phyloP scores from a whole-genome alignment of 2,888 invertebrate genomes.

The Diaphora mendica region DNA sequence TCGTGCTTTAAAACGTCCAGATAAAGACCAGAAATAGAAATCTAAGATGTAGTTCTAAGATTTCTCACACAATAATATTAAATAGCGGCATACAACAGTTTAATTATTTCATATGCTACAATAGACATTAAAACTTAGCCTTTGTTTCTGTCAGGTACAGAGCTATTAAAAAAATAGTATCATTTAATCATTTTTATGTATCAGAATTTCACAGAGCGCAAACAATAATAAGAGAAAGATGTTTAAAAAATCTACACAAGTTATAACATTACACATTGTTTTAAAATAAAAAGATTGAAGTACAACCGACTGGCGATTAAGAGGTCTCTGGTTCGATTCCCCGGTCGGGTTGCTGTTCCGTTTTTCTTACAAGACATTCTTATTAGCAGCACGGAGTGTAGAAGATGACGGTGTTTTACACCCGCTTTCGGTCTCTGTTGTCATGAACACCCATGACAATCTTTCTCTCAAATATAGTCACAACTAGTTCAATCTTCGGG shows the following conservation, averaged over 20 bases:
- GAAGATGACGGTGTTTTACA: no score
- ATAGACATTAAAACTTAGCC: background rate
- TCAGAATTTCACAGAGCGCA: background rate
- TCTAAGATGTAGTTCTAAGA: background rate
- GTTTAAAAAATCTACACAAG: background rate
- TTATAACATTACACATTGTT: background rate
- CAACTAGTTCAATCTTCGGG: no score
- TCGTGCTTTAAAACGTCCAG: background rate
- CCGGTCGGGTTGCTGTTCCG: no score
- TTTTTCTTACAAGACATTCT: no score
- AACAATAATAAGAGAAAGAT: background rate
- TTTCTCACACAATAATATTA: constrained; percentile 2
- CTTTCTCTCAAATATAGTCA: no score
- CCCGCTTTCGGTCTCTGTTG: no score
- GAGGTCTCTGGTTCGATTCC: no score
- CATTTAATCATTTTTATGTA: background rate
- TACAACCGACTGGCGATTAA: no score
- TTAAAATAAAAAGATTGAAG: background rate
- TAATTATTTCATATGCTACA: background rate
- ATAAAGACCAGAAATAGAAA: background rate
- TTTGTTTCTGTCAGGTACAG: background rate
- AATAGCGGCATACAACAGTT: background rate
- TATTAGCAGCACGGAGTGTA: no score
- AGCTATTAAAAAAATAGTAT: background rate
- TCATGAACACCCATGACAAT: no score